Conservation (phyloP, 2,797 vertebrate species). For the Galaxias olidus region DNA sequence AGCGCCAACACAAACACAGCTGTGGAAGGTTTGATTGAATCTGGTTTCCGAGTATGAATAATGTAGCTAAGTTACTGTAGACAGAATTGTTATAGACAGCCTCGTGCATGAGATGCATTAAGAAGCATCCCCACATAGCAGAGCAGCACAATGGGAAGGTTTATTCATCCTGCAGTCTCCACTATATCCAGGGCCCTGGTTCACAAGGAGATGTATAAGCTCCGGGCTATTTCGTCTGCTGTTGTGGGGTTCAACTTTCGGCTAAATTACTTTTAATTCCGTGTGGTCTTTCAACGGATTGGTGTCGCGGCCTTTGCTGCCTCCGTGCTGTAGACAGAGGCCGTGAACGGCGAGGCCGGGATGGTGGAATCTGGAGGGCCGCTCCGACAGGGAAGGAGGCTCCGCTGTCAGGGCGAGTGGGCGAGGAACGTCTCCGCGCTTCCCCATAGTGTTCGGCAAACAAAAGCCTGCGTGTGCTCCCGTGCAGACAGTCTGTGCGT, state of each 20-base stretch:
- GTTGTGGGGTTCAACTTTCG: constrained; percentile 29
- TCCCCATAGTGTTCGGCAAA: constrained; percentile 9
- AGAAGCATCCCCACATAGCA: not conserved
- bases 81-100: not conserved
- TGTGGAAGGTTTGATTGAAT: constrained; percentile 19
- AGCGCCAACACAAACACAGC: not conserved
- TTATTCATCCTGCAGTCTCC: not conserved
- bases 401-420: not conserved
- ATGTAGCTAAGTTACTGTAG: not conserved
- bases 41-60: constrained; percentile 8
- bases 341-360: not conserved
- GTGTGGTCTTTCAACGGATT: constrained; percentile 27
- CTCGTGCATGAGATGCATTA: constrained; percentile 7
- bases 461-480: constrained; percentile 1
- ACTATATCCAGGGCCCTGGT: not conserved
- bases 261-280: constrained; percentile 38
- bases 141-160: not conserved
- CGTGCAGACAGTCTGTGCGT: constrained; percentile 1
- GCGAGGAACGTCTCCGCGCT: constrained; percentile 18
- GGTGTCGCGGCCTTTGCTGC: constrained; percentile 18
- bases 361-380: not conserved
- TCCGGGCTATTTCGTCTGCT: constrained; percentile 25
- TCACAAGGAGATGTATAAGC: constrained; percentile 18
- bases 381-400: not conserved
- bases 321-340: not conserved